Evolutionary conservation across 2,888 invertebrate species (phyloP).

Genomic region (Caenorhabditis wallacei): DNA sequence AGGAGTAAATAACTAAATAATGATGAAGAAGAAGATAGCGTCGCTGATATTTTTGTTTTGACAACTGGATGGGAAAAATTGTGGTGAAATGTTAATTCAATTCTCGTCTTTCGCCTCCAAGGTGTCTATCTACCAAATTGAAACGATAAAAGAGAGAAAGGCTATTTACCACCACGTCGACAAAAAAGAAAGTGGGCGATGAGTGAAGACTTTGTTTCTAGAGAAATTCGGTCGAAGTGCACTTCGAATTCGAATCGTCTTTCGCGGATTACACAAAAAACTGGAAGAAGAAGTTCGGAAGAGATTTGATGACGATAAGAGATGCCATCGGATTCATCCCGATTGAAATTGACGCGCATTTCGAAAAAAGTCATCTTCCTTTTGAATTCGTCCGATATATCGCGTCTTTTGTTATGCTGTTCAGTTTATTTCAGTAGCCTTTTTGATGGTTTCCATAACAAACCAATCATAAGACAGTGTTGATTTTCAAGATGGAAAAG

Average conservation of each 20-base stretch:
- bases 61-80: slow-evolving; percentile 27
- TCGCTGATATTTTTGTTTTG: slow-evolving; percentile 58
- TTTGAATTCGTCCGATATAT: slow-evolving; percentile 2
- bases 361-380: slow-evolving; percentile 13
- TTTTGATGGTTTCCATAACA: slow-evolving; percentile 45
- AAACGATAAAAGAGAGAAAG: not conserved
- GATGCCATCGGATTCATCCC: slow-evolving; percentile 59
- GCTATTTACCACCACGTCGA: not conserved
- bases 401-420: slow-evolving; percentile 50
- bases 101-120: not conserved
- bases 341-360: slow-evolving; percentile 39
- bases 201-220: slow-evolving; percentile 30
- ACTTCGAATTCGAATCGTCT: slow-evolving; percentile 38
- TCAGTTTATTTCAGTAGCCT: slow-evolving; percentile 35
- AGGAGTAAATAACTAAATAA: slow-evolving; percentile 50
- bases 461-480: slow-evolving; percentile 20
- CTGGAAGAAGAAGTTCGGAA: slow-evolving; percentile 56
- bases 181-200: not conserved
- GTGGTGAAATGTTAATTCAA: slow-evolving; percentile 27
- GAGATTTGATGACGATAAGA: slow-evolving; percentile 41
- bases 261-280: slow-evolving; percentile 55
- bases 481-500: slow-evolving; percentile 3
- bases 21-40: slow-evolving; percentile 53
- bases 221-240: slow-evolving; percentile 30
- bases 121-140: slow-evolving; percentile 1